Base-by-base conservation (phyloP, 2,888 invertebrate species). In the Andrena trimmerana region DNA sequence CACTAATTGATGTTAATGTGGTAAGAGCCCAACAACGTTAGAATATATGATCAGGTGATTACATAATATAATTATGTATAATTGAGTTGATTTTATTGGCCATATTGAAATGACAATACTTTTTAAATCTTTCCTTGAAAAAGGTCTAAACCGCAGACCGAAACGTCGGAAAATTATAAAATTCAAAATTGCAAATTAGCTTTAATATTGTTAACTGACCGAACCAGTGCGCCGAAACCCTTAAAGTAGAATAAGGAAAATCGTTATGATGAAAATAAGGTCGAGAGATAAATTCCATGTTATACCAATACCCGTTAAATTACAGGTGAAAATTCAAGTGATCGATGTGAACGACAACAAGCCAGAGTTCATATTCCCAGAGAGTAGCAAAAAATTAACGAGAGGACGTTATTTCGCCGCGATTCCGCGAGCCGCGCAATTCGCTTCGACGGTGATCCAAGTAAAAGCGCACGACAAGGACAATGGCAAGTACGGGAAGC, bases 301-400 rank as follows among this genome's bases (percentile, higher is more conserved):
- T 57, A 20, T 20, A 20, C 20, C 20, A 20, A 20, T 10, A 27
- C 8, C 88, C 1, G 2, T 29, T 1, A 8, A 3, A 13, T 59
- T 67, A 6, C 90, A 96, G 89, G 96, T 99, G 0, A 97, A 97
- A 84, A 96, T 99, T 0, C 97, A 97, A 85, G 97, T 99, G 0
- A 95, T 96, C 0, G 99, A 99, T 93, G 96, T 97, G 0, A 99
- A 99, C 92, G 99, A 99, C 92, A 98, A 99, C 93, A 95, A 96
- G 0, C 99, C 99, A 0, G 95, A 96, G 88, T 99, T 99, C 92
- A 94, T 97, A 0, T 97, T 97, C 90, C 96, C 97, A 0, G 95
- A 96, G 16, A 94, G 95, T 0, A 95, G 95, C 63, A 69, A 86
- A 24, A 94, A 95, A 2, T 91, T 95, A 20, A 96, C 96, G 13